Conservation (phyloP, 2,888 invertebrate species). For the Hyposoter didymator region DNA sequence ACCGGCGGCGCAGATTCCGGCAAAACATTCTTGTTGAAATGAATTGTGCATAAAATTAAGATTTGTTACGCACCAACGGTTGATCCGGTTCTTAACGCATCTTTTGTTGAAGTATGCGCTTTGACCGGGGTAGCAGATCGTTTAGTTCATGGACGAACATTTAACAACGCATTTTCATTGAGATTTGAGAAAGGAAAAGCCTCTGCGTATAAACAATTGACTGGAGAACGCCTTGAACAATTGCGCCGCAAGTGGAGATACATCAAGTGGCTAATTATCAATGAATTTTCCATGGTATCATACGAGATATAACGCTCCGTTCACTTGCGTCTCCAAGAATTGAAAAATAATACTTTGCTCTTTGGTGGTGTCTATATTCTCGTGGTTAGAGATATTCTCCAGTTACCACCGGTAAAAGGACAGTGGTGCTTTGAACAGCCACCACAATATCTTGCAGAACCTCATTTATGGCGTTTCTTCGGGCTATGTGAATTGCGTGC, state of each 20-base stretch:
- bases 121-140: constrained; percentile 77
- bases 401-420: constrained; percentile 75
- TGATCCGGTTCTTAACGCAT: constrained; percentile 45
- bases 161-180: constrained; percentile 61
- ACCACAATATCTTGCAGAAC: constrained; percentile 67
- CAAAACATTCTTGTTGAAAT: constrained; percentile 73
- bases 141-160: constrained; percentile 60
- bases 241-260: constrained; percentile 69
- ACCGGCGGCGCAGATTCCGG: constrained; percentile 72
- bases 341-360: constrained; percentile 64
- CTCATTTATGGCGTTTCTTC: constrained; percentile 69
- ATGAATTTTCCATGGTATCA: constrained; percentile 74
- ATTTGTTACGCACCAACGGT: constrained; percentile 65
- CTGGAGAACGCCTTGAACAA: constrained; percentile 62
- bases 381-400: constrained; percentile 71
- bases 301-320: constrained; percentile 69
- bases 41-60: constrained; percentile 73
- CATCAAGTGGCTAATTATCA: constrained; percentile 69
- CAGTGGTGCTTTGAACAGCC: constrained; percentile 72
- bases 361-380: constrained; percentile 71
- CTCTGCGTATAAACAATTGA: constrained; percentile 61
- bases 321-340: constrained; percentile 62
- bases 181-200: constrained; percentile 67
- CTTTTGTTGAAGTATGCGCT: constrained; percentile 70
- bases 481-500: constrained; percentile 75